Base-by-base conservation (phyloP, 2,888 invertebrate genomes). In the Chymomyza fuscimana region DNA sequence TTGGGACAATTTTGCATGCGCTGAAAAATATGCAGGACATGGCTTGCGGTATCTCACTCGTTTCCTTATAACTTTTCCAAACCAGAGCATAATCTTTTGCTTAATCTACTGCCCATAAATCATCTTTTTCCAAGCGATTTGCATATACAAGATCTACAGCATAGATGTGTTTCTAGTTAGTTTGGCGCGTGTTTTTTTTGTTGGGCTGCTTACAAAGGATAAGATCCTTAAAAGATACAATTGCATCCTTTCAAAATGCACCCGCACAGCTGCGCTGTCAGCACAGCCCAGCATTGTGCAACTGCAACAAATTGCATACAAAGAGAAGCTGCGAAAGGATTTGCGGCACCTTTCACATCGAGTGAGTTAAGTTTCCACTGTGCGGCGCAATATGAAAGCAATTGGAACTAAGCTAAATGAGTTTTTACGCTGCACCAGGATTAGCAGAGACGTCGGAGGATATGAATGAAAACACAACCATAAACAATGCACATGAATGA, bases 371-470 rank as follows among this genome's bases (percentile, higher is more conserved):
- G 15, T 22, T 32, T 36, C 36, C 40, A 12, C 12, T 46, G 10
- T 64, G 63, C 52, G 75, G 58, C 66, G 77, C 82, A 82, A 86
- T 86, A 72, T 62, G 81, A 82, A 79, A 68, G 79, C 79, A 72
- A 72, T 63, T 59, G 46, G 29, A 63, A 59, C 63, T 83, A 74
- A 83, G 74, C 84, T 67, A 74, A 74, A 71, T 76, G 74, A 69
- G 76, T 72, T 76, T 60, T 67, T 54, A 58, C 40, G 46, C 9
- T 64, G 51, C 59, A 40, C 65, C 71, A 70, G 74, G 81, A 74
- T 74, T 76, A 66, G 58, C 19, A 63, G 46, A 56, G 22, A 56
- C 6, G 32, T 32, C 7, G 32, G 5, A 32, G 1, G 29, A 16
- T 40, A 15, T 65, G 68, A 59, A 65, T 73, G 73, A 63, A 67